phyloP scores from a whole-genome alignment of 2,113 vertebrate species.

The Tragulus kanchil region DNA sequence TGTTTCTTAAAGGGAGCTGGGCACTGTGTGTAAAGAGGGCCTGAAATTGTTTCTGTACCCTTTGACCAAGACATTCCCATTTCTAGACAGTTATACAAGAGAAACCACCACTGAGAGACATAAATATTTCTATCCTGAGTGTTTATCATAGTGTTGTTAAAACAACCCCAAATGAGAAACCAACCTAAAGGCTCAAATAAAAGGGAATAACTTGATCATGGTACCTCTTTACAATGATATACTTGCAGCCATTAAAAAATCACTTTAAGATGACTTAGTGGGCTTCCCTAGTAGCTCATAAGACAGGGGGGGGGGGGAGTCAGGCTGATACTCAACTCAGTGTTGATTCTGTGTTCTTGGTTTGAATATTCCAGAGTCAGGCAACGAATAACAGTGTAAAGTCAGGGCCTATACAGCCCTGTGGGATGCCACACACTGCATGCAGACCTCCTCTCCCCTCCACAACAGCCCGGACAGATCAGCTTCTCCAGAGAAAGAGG shows the following conservation, averaged over 20 bases:
- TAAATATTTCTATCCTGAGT: background rate
- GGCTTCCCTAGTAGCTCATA: no score
- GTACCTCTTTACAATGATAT: background rate
- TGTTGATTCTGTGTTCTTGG: background rate
- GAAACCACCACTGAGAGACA: background rate
- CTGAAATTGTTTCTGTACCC: background rate
- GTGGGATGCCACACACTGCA: background rate
- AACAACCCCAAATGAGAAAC: background rate
- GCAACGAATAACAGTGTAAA: background rate
- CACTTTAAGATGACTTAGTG: background rate
- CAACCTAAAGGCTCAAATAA: background rate
- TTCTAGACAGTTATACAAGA: background rate
- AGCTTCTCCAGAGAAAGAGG: background rate
- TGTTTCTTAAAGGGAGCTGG: background rate
- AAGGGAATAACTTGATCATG: background rate
- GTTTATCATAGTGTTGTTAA: background rate
- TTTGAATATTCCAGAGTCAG: background rate
- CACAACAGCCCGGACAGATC: background rate
- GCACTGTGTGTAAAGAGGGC: background rate
- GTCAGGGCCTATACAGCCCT: background rate
- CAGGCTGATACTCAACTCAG: background rate
- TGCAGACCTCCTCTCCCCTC: background rate
- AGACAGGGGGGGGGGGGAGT: no score
- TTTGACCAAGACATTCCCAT: background rate
- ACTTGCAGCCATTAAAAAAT: background rate